Base-by-base conservation (phyloP, 2,797 vertebrate genomes). In the Poecilia wingei region DNA sequence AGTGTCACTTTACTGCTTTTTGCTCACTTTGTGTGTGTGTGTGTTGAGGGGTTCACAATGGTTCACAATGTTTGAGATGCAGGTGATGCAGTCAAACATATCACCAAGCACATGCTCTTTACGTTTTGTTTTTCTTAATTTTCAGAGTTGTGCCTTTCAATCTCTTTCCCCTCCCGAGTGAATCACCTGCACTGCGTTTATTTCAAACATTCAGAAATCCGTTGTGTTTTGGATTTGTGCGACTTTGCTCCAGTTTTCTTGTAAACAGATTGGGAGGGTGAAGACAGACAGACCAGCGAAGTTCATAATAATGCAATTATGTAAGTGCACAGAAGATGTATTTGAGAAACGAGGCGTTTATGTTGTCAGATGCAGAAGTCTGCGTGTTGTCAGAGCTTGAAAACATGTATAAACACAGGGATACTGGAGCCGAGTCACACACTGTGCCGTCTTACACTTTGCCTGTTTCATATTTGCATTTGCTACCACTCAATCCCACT, bases 11-110 rank as follows among this genome's bases (percentile, higher is more conserved):
- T 28, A 82, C 80, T 82, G 90, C 93, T 85, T 90, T 73, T 94
- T 95, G 92, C 92, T 91, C 94, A 88, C 86, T 90, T 14, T 0
- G 72, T 79, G 80, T 89, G 72, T 79, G 82, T 89, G 80, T 84
- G 79, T 93, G 87, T 94, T 93, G 77, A 64, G 89, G 79, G 78
- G 73, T 76, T 75, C 25, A 10, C 77, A 84, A 85, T 83, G 86
- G 78, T 88, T 90, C 80, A 51, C 72, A 51, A 79, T 86, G 79
- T 91, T 88, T 84, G 79, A 80, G 69, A 80, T 49, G 61, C 72
- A 51, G 49, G 1, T 1, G 66, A 75, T 78, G 80, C 69, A 78
- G 55, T 6, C 31, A 49, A 79, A 70, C 45, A 31, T 18, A 59
- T 55, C 71, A 74, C 28, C 75, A 72, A 43, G 74, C 74, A 45